These are phyloP conservation scores for Pipistrellus kuhlii DNA, from an alignment of 2,797 vertebrate species.

Conservation along the genomic window DNA sequence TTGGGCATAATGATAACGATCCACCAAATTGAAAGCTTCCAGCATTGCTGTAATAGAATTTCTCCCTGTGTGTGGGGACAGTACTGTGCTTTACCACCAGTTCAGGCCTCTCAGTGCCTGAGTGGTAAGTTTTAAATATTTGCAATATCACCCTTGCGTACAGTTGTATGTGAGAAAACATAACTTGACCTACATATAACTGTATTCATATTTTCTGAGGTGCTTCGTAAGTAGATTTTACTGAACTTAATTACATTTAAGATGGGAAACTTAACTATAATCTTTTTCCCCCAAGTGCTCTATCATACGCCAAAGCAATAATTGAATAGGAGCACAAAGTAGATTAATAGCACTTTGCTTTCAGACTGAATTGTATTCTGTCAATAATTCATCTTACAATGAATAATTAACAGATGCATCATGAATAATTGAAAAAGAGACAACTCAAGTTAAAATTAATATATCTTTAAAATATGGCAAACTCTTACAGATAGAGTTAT, in stretches of 20 bases:
- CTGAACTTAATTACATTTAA: conserved; percentile 39
- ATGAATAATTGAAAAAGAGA: conserved; percentile 76
- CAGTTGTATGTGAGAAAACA: background rate
- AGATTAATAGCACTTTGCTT: conserved; percentile 66
- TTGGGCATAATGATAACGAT: background rate
- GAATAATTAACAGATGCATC: conserved; percentile 70
- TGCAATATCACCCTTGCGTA: background rate
- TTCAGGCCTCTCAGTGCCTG: background rate
- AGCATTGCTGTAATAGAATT: background rate
- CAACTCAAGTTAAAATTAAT: conserved; percentile 41
- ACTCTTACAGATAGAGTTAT: background rate
- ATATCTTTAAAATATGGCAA: conserved; percentile 50
- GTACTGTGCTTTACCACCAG: background rate
- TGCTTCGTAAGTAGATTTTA: conserved; percentile 54
- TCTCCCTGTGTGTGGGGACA: background rate
- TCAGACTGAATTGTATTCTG: conserved; percentile 40
- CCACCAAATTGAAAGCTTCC: background rate
- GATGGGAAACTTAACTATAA: background rate
- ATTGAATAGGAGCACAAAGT: background rate
- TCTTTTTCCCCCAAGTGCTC: background rate
- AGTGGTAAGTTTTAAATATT: conserved; percentile 29
- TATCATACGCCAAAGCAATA: background rate
- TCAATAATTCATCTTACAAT: conserved; percentile 70
- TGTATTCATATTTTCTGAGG: background rate
- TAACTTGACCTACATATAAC: background rate